These are phyloP conservation scores for Triplophysa tibetana DNA, from an alignment of 2,113 vertebrate species.

Conservation along the genomic window DNA sequence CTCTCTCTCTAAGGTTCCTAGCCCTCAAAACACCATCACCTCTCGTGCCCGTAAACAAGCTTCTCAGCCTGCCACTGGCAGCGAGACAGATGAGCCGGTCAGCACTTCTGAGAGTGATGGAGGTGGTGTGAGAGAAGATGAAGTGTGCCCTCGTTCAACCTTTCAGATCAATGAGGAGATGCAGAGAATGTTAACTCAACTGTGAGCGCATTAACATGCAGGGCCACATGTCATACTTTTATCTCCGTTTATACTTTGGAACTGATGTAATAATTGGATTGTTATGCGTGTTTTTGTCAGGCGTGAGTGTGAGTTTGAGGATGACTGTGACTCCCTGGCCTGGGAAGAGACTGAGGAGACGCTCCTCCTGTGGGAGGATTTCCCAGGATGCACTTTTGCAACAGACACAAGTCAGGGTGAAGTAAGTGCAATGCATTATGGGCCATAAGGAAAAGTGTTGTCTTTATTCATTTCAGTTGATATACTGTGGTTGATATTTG, in stretches of 20 bases:
- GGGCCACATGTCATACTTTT: too few species aligned
- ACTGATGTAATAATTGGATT: neutral
- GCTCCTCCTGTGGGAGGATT: conserved; percentile 94
- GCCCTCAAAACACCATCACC: conserved; percentile 70
- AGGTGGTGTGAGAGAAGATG: conserved; percentile 77
- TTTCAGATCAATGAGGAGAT: conserved; percentile 94
- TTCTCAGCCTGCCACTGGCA: conserved; percentile 65
- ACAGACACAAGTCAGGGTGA: conserved; percentile 85
- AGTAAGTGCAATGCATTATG: conserved; percentile 66
- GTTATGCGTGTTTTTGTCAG: conserved; percentile 62
- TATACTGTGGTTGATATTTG: neutral
- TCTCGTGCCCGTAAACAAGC: conserved; percentile 70
- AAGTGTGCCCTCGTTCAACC: conserved; percentile 77
- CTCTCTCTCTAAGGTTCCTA: conserved; percentile 60
- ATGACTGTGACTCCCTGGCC: conserved; percentile 95
- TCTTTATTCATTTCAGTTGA: neutral
- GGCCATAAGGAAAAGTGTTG: neutral
- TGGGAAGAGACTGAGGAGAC: conserved; percentile 99
- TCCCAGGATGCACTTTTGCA: conserved; percentile 89
- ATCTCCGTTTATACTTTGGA: neutral
- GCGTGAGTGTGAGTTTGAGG: conserved; percentile 94
- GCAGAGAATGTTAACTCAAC: conserved; percentile 96
- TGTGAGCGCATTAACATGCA: conserved; percentile 78
- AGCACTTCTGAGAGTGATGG: conserved; percentile 74
- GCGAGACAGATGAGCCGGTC: conserved; percentile 71